Evolutionary conservation across 1,140 invertebrate species (phyloP), one percentile per base, ranked within the genome.

Genomic region (Caerostris extrusa): DNA sequence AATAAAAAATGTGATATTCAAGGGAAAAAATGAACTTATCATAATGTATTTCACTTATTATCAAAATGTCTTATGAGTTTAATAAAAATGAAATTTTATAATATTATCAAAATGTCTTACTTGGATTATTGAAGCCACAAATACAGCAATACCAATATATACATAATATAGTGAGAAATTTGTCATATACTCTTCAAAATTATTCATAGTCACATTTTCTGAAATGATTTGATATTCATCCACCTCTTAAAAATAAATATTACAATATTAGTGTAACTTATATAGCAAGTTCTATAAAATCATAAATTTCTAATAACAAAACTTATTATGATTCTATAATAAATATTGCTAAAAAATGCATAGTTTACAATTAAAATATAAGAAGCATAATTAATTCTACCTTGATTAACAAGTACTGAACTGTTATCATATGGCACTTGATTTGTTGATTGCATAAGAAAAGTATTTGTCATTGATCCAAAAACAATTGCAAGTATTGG

Each of bases 381-480:
- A 64, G 61, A 10, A 10, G 61, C 34, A 34, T 34, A 61, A 19
- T 87, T 56, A 57, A 90, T 19, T 71, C 57, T 90, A 77, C 67
- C 89, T 90, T 57, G 17, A 88, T 8, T 5, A 64, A 88, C 5
- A 53, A 57, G 17, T 64, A 88, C n/a, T 58, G 85, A 93, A 82
- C 5, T 53, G n/a, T 77, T 89, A 5, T 55, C 55, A 61, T 64
- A 64, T 8, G 69, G 56, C 12, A 53, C 8, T 71, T 17, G 50
- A 57, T 8, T 57, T 19, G 34, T 34, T 77, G 88, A 53, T 91
- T 94, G 90, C 12, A 12, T 19, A 7, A 95, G 82, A 93, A 95
- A 95, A 12, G 69, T 94, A 82, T 95, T 94, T 57, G 95, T 95
- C 91, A 95, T 94, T 34, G 91, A 81, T 53, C 95, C 95, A 94